Conservation (phyloP, 1,140 invertebrate genomes). For the Notospermus geniculatus region DNA sequence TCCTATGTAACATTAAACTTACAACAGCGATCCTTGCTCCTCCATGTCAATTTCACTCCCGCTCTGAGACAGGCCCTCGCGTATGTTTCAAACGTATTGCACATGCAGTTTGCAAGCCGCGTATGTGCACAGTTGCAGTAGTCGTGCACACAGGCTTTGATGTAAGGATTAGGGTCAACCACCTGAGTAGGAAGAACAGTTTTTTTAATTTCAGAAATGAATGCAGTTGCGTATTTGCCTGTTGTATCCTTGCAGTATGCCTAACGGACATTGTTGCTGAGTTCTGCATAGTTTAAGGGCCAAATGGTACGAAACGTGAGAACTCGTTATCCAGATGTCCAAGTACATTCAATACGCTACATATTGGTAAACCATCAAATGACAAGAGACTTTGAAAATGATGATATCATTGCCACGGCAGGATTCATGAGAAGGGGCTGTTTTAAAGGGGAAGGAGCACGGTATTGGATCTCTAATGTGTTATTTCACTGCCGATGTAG, state of each 20-base stretch:
- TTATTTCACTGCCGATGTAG: too few species aligned
- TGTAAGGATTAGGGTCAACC: conserved; percentile 48
- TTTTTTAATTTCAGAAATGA: not conserved
- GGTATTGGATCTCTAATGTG: too few species aligned
- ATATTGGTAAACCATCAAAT: not conserved
- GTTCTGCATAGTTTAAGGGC: not conserved
- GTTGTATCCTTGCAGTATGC: not conserved
- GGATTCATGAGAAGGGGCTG: too few species aligned
- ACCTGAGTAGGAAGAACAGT: conserved; percentile 51
- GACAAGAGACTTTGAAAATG: too few species aligned
- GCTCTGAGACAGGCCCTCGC: conserved; percentile 71
- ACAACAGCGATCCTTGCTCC: conserved; percentile 73
- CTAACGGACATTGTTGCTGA: not conserved
- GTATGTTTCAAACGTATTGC: conserved; percentile 73
- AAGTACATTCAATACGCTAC: not conserved
- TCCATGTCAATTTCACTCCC: conserved; percentile 68
- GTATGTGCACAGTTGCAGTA: conserved; percentile 67
- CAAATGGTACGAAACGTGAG: not conserved
- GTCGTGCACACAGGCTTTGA: conserved; percentile 71
- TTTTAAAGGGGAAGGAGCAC: too few species aligned
- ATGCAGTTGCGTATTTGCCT: not conserved
- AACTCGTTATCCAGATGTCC: not conserved
- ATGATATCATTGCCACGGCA: too few species aligned
- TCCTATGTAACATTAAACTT: too few species aligned
- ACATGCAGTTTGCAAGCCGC: conserved; percentile 63